Percentiles rank a stretch among this genome's conserved stretches.
phyloP scores from a whole-genome alignment of 2,797 vertebrate species.

The Melanotaenia maccullochi region DNA sequence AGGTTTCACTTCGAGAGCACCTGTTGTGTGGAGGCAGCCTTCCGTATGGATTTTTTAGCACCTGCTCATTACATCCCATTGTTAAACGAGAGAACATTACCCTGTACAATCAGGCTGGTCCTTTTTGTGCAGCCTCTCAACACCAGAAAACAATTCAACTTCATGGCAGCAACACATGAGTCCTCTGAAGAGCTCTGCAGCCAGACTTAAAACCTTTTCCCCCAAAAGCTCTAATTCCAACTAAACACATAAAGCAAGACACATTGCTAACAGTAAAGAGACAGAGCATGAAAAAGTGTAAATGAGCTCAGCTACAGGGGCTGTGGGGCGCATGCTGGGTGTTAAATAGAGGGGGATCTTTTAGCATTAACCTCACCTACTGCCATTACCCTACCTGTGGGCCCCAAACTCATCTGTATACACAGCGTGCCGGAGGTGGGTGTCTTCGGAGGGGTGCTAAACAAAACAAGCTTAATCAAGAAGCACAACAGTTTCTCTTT shows the following conservation, averaged over 20 bases:
- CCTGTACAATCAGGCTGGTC: slow-evolving; percentile 41
- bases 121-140: slow-evolving; percentile 20
- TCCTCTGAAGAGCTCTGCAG: slow-evolving; percentile 15
- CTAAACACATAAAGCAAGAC: slow-evolving; percentile 24
- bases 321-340: slow-evolving; percentile 59
- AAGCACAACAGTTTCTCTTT: slow-evolving; percentile 78
- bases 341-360: slow-evolving; percentile 65
- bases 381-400: slow-evolving; percentile 76
- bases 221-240: slow-evolving; percentile 21
- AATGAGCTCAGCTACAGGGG: slow-evolving; percentile 53
- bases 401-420: slow-evolving; percentile 64
- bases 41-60: slow-evolving; percentile 53
- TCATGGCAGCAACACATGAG: slow-evolving; percentile 18
- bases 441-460: slow-evolving; percentile 44
- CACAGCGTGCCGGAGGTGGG: slow-evolving; percentile 59
- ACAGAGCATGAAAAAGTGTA: slow-evolving; percentile 49
- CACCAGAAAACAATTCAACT: slow-evolving; percentile 16
- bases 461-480: slow-evolving; percentile 78
- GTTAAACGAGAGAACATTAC: slow-evolving; percentile 41
- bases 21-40: slow-evolving; percentile 46
- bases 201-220: slow-evolving; percentile 12
- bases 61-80: slow-evolving; percentile 53
- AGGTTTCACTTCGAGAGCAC: slow-evolving; percentile 42
- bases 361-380: slow-evolving; percentile 72
- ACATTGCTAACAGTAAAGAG: slow-evolving; percentile 44